Evolutionary conservation across 2,888 invertebrate species (phyloP).

Genomic region (Siphlonurus alternatus): DNA sequence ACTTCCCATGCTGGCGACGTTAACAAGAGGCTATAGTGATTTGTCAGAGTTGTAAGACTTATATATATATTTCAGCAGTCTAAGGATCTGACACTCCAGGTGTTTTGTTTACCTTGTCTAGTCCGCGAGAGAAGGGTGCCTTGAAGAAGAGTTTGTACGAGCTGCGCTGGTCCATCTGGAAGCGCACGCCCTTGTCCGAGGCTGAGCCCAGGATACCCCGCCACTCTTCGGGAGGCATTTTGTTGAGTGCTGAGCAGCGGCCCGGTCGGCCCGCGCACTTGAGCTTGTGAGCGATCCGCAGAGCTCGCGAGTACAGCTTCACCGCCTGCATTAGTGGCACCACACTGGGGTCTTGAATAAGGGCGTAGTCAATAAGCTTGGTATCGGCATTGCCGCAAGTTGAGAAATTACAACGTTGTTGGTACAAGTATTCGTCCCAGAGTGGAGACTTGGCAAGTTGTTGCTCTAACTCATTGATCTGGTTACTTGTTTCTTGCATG

Average conservation of each 20-base stretch:
- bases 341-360: background rate
- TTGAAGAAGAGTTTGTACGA: background rate
- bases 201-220: background rate
- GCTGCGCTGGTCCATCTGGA: background rate
- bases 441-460: background rate
- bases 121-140: background rate
- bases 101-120: background rate
- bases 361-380: background rate
- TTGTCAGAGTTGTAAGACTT: no score
- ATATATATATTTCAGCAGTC: no score
- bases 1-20: no score
- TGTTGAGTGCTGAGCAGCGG: background rate
- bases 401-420: background rate
- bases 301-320: background rate
- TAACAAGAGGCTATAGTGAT: no score
- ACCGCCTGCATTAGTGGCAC: background rate
- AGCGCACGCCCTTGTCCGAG: background rate
- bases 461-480: background rate
- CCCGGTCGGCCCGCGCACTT: background rate
- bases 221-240: background rate
- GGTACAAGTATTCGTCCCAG: background rate
- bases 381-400: background rate
- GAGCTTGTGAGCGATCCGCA: background rate
- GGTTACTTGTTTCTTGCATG: background rate
- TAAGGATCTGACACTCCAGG: no score